Conservation (phyloP, 30 jellyfish, hydroid and myxozoan genomes). For the Cassiopea andromeda region DNA sequence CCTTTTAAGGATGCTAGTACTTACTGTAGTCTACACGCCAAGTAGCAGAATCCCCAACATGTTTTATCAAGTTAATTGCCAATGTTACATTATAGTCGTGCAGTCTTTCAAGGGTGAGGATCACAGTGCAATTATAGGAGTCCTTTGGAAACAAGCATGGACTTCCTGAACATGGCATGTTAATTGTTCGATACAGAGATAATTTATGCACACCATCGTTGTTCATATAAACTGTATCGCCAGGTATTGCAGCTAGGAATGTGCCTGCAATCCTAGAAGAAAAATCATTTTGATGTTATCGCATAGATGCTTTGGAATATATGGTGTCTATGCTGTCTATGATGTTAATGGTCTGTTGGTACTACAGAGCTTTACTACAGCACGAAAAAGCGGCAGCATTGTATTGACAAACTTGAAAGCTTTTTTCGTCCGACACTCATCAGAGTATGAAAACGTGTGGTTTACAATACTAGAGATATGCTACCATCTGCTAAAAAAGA, state of each 20-base stretch:
- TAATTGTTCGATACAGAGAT: neutral
- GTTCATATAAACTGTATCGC: conserved; percentile 35
- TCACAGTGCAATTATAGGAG: conserved; percentile 8
- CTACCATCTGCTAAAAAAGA: no score
- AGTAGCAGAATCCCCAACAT: conserved; percentile 10
- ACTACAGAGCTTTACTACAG: no score
- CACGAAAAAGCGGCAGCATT: no score
- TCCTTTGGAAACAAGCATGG: conserved; percentile 52
- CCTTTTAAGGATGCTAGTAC: neutral
- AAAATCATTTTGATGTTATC: no score
- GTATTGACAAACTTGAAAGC: no score
- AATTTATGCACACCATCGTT: conserved; percentile 25
- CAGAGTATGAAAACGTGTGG: no score
- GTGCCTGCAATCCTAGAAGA: conserved; percentile 5
- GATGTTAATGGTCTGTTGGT: conserved; percentile 56
- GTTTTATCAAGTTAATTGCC: neutral
- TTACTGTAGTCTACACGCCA: conserved; percentile 22
- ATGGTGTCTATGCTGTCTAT: conserved; percentile 90
- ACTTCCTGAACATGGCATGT: conserved; percentile 2
- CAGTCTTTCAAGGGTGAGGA: conserved; percentile 6
- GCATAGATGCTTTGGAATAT: no score
- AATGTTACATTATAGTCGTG: conserved; percentile 5
- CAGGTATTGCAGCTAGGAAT: conserved; percentile 18
- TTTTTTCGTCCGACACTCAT: no score
- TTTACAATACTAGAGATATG: no score